Evolutionary conservation across 2,113 vertebrate genomes (phyloP), one percentile per base, ranked within the genome.

Genomic region (Argyrosomus japonicus): DNA sequence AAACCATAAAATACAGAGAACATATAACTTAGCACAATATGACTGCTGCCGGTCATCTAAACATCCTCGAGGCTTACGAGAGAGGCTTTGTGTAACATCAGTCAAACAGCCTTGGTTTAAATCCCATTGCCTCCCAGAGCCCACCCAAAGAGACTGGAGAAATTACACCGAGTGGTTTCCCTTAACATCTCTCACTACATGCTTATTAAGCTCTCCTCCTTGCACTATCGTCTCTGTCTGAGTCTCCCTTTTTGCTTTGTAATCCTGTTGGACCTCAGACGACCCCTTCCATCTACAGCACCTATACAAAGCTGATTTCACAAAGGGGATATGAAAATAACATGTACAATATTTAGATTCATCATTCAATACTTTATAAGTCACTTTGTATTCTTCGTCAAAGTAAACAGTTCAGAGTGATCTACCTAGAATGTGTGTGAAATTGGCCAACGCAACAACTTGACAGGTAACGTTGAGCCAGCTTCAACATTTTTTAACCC

Each of bases 141-240:
- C 93, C 93, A 93, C 93, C 92, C 93, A 94, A 85, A 88, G 77
- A 90, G 89, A 83, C 29, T 9, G 68, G 56, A 77, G 65, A 40
- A 88, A 85, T 61, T 51, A 65, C 54, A 69, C 70, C 6, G 61
- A 71, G 69, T 61, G 54, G 14, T 81, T 86, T 84, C 43, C 69
- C 73, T 69, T 79, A 27, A 83, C 84, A 69, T 77, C 69, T 75
- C 51, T 76, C 58, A 48, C 77, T 61, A 27, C 32, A 23, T 87
- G 76, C 82, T 82, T 65, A 72, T 70, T 60, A 56, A 36, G 17
- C 25, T 48, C 45, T 40, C 23, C 17, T 70, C 32, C 32, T 25
- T 6, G 5, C 57, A 50, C 67, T 64, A 72, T 70, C 65, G 25
- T 76, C 60, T 67, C 36, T 25, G n/a, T 60, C 48, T 45, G 12